Evolutionary conservation across 2,888 invertebrate species (phyloP).

Genomic region (Habrosyne pyritoides): DNA sequence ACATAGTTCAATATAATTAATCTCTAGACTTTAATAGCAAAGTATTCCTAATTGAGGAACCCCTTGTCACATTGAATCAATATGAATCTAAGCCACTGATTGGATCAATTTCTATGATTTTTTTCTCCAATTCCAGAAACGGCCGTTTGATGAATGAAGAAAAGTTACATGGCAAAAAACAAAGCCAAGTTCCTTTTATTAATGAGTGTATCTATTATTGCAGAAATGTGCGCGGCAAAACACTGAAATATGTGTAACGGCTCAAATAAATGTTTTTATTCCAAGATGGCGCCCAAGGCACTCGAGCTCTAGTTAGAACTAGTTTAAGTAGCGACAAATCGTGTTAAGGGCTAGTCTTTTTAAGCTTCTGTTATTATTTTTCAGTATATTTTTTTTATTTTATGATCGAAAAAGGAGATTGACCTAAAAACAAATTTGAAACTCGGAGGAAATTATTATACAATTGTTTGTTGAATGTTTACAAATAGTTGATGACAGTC

Average conservation of each 20-base stretch:
- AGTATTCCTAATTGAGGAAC: background rate
- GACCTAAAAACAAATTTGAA: too few species aligned
- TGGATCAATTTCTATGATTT: background rate
- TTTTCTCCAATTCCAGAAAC: constrained; percentile 2
- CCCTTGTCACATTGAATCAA: background rate
- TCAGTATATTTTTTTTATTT: background rate
- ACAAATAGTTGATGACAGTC: too few species aligned
- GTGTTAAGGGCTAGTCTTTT: background rate
- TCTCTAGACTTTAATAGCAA: background rate
- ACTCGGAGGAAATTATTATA: too few species aligned
- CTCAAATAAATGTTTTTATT: constrained; percentile 13
- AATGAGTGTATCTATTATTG: constrained; percentile 15
- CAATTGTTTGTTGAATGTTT: too few species aligned
- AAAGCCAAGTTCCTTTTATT: background rate
- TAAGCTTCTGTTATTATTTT: background rate
- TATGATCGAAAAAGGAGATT: too few species aligned
- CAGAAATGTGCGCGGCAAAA: constrained; percentile 8
- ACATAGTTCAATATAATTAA: background rate
- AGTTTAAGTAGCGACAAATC: constrained; percentile 1
- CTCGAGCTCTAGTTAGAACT: constrained; percentile 2
- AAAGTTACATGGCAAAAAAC: background rate
- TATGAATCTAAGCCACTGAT: background rate
- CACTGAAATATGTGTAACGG: constrained; percentile 12
- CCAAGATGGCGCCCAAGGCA: constrained; percentile 13
- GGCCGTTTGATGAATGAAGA: constrained; percentile 2